These are phyloP conservation scores for Elmis aenea DNA, from an alignment of 2,888 invertebrate species.

Conservation along the genomic window DNA sequence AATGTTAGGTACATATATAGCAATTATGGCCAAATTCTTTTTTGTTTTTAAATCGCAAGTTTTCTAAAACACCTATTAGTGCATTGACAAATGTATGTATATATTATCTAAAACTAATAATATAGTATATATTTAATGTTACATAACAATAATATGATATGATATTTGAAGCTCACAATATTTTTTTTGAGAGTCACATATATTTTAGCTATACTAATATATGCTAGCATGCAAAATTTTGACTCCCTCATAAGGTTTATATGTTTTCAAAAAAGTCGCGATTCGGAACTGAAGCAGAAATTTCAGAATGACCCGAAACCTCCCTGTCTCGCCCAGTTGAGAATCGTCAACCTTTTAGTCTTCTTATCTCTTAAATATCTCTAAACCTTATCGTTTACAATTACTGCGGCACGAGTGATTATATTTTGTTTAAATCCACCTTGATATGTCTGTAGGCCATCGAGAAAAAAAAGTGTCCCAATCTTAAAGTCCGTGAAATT, in stretches of 20 bases:
- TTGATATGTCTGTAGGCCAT: slow-evolving; percentile 40
- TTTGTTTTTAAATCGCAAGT: too few relatives aligned
- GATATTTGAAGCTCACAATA: slow-evolving; percentile 39
- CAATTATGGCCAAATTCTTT: slow-evolving; percentile 18
- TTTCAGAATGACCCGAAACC: slow-evolving; percentile 16
- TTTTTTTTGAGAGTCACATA: slow-evolving; percentile 9
- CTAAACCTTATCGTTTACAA: slow-evolving; percentile 23
- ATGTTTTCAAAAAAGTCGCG: slow-evolving; percentile 5
- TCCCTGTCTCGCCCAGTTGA: slow-evolving; percentile 31
- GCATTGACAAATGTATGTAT: slow-evolving; percentile 35
- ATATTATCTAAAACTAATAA: slow-evolving; percentile 16
- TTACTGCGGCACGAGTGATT: slow-evolving; percentile 42
- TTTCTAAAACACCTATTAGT: too few relatives aligned
- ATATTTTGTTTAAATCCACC: slow-evolving; percentile 36
- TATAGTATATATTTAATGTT: slow-evolving; percentile 23
- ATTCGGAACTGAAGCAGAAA: slow-evolving; percentile 18
- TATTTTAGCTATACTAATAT: slow-evolving; percentile 6
- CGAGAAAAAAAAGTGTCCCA: slow-evolving; percentile 28
- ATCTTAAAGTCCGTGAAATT: slow-evolving; percentile 15
- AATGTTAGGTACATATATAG: slow-evolving; percentile 40
- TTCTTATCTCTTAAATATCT: slow-evolving; percentile 11
- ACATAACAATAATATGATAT: slow-evolving; percentile 32
- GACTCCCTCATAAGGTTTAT: slow-evolving; percentile 7
- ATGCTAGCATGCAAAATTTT: slow-evolving; percentile 25
- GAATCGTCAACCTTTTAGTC: slow-evolving; percentile 16